Base-by-base conservation (phyloP, 2,113 vertebrate genomes). In the Lucifuga dentata region DNA sequence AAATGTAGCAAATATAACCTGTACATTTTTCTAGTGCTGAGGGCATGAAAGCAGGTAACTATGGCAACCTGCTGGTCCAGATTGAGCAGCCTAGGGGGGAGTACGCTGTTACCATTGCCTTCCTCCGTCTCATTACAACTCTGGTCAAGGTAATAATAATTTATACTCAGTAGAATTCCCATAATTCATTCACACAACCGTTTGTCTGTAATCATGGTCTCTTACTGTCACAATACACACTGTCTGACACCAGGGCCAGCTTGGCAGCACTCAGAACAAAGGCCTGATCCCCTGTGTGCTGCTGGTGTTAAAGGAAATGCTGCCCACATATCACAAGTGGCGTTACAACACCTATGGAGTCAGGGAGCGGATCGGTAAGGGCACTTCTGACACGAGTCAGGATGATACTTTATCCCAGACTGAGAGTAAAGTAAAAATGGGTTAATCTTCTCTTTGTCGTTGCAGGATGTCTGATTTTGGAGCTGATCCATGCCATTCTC, bases 241-340 rank as follows among this genome's bases (percentile, higher is more conserved):
- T 23, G 2, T 11, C 10, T 16, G 10, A 35, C 69, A 49, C 38
- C 77, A 99, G 98, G 96, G 98, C n/a, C 97, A 98, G 68, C 93
- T 98, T 20, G 96, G 97, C 57, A 98, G 93, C 85, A 98, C 97
- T 33, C 96, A 98, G 86, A 98, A 93, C 89, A 96, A 95, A 86
- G 97, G 97, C 2, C 90, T 99, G 23, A 94, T 96, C 68, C 98
- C 97, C 5, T 98, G 98, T 64, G 94, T 98, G 17, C 91, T 99
- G 71, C 96, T 99, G 69, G 97, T 98, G 51, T 83, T 99, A 20
- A 98, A 97, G 84, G 98, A 99, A 88, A 97, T 99, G 96, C 92
- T 99, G 65, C 97, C 98, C 12, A 96, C 96, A 0, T 99, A 99
- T 69, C 96, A 98, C 78, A 98, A 96, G 79, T 99, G 98, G 98